Percentiles rank a stretch among this genome's conserved stretches.
These are phyloP conservation scores for Dromococcyx pavoninus DNA, from an alignment of 2,797 vertebrate species.

Conservation along the genomic window DNA sequence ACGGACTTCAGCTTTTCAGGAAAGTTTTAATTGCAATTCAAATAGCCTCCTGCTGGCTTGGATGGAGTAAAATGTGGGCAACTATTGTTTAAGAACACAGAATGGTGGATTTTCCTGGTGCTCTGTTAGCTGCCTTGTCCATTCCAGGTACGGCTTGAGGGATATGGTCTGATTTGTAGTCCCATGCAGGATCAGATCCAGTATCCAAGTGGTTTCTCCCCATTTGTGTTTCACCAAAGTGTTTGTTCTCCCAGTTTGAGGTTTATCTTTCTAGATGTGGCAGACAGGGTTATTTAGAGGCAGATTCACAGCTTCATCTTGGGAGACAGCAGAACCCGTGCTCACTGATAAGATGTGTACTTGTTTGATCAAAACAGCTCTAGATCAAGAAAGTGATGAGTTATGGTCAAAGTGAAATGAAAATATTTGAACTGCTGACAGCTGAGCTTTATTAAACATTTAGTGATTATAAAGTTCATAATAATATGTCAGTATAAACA, in stretches of 20 bases:
- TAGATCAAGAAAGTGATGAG: background rate
- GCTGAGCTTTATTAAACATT: background rate
- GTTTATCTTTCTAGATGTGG: background rate
- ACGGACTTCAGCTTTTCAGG: background rate
- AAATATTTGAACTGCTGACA: background rate
- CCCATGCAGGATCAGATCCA: background rate
- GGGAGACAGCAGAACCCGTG: background rate
- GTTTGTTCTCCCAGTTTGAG: background rate
- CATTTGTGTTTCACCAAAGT: background rate
- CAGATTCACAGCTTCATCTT: background rate
- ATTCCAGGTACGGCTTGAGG: background rate
- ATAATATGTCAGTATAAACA: background rate
- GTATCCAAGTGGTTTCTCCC: background rate
- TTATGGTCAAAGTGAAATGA: background rate
- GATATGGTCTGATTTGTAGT: background rate
- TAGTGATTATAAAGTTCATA: background rate
- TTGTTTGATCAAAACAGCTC: background rate
- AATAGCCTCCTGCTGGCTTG: background rate
- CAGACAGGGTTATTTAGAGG: background rate
- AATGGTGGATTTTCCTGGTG: background rate
- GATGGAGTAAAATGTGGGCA: background rate
- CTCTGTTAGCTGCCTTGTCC: background rate
- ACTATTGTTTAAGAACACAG: background rate
- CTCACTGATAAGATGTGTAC: background rate
- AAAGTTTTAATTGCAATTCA: background rate